Percentiles rank a stretch among this genome's conserved stretches.
Evolutionary conservation across 2,797 vertebrate genomes (phyloP).

Genomic region (Trachurus trachurus): DNA sequence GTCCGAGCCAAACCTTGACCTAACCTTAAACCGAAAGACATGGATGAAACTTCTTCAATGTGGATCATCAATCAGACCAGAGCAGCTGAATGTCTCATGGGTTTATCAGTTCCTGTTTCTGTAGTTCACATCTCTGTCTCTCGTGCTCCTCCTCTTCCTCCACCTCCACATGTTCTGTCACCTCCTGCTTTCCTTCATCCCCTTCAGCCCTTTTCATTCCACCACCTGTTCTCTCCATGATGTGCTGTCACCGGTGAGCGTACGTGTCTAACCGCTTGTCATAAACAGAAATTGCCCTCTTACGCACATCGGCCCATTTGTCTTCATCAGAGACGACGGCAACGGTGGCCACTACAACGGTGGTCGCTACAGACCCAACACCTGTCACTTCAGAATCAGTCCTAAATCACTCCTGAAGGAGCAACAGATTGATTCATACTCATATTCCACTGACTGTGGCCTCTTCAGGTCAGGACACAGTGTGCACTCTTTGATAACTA

Average conservation of each 20-base stretch:
- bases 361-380: constrained; percentile 13
- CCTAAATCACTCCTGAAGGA: neutral
- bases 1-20: no score
- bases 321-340: constrained; percentile 50
- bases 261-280: constrained; percentile 41
- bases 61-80: no score
- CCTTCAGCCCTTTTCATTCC: constrained; percentile 37
- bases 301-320: constrained; percentile 51
- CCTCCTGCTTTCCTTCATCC: constrained; percentile 13
- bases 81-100: no score
- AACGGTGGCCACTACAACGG: neutral
- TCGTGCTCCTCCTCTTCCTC: neutral
- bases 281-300: constrained; percentile 28
- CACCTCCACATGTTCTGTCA: constrained; percentile 28
- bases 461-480: constrained; percentile 4
- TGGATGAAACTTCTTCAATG: no score
- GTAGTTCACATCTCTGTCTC: neutral
- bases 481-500: neutral
- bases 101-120: no score
- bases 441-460: constrained; percentile 1
- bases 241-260: constrained; percentile 41
- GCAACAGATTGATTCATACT: no score
- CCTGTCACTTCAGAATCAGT: constrained; percentile 34
- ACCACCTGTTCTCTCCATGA: constrained; percentile 23
- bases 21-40: no score